phyloP scores from a whole-genome alignment of 2,888 invertebrate genomes.

The Tolmerus cingulatus region DNA sequence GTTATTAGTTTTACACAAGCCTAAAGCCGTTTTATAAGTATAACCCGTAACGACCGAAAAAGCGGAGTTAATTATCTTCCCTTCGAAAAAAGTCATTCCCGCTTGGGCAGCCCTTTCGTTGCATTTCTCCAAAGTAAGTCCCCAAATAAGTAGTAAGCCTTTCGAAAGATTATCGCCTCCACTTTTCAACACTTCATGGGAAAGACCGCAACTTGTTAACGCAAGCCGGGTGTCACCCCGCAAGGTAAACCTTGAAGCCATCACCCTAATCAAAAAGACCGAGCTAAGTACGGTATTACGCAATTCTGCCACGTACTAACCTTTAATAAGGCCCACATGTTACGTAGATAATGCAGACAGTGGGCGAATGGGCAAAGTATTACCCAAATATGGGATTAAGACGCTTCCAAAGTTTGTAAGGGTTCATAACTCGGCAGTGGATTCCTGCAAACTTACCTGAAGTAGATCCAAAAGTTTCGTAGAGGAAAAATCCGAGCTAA shows the following conservation, averaged over 20 bases:
- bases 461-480: not conserved
- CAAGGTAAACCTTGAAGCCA: not conserved
- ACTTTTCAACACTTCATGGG: not conserved
- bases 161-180: not conserved
- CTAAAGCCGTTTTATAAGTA: not conserved
- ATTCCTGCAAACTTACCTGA: slow-evolving; percentile 19
- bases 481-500: not conserved
- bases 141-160: not conserved
- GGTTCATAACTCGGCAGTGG: slow-evolving; percentile 25
- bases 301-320: slow-evolving; percentile 14
- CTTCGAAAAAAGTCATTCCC: not conserved
- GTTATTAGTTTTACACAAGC: not conserved
- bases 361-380: slow-evolving; percentile 6
- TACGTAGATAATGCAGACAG: slow-evolving; percentile 11
- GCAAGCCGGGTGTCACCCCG: not conserved
- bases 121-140: not conserved
- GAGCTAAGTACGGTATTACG: not conserved
- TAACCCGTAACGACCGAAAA: not conserved
- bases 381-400: slow-evolving; percentile 24
- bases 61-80: not conserved
- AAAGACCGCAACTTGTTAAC: not conserved
- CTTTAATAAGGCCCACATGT: not conserved
- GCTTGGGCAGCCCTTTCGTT: not conserved
- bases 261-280: slow-evolving; percentile 2
- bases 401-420: not conserved